These are phyloP conservation scores for Hiodon alosoides DNA, from an alignment of 2,113 vertebrate species.

Conservation along the genomic window DNA sequence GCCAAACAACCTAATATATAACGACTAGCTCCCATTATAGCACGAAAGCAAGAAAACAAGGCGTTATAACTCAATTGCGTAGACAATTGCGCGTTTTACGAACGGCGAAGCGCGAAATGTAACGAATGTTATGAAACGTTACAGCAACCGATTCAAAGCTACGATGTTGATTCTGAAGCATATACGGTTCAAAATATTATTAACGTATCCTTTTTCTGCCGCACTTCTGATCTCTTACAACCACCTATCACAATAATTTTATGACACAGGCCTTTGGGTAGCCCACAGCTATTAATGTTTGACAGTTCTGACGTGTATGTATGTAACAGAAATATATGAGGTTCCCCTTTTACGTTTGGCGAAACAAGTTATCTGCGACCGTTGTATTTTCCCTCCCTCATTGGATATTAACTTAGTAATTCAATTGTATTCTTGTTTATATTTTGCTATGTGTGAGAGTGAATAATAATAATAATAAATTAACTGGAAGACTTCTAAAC, in stretches of 20 bases:
- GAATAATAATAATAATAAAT: background rate
- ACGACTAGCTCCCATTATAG: too few relatives aligned
- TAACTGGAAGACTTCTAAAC: background rate
- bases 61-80: too few relatives aligned
- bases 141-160: too few relatives aligned
- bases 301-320: slow-evolving; percentile 4
- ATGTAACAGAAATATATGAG: background rate
- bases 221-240: background rate
- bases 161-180: background rate
- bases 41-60: too few relatives aligned
- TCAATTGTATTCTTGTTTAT: background rate
- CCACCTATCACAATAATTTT: background rate
- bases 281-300: background rate
- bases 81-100: too few relatives aligned
- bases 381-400: background rate
- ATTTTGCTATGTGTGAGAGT: too few relatives aligned
- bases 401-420: too few relatives aligned
- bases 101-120: too few relatives aligned
- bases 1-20: too few relatives aligned
- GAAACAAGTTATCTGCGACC: background rate
- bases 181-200: background rate
- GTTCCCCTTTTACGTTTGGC: background rate
- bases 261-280: slow-evolving; percentile 12
- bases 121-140: too few relatives aligned
- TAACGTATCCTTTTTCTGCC: too few relatives aligned